Evolutionary conservation across 35 echinoderm and acorn worm genomes (phyloP).

Genomic region (Apostichopus parvimensis): DNA sequence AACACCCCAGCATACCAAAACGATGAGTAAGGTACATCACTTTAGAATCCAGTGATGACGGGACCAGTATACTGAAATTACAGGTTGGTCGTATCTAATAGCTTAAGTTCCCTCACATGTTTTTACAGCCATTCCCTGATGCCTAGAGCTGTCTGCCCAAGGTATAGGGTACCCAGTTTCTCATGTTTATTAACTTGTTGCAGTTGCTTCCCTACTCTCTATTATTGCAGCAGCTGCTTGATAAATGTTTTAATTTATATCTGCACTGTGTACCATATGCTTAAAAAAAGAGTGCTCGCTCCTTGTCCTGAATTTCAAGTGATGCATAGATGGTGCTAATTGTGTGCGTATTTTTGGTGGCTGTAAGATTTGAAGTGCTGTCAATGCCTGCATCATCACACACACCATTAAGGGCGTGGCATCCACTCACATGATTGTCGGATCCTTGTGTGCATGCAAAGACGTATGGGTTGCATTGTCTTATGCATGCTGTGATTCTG

Average conservation of each 20-base stretch:
- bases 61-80: not conserved
- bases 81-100: not conserved
- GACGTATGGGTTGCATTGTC: conserved; percentile 3
- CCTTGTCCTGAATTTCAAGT: conserved; percentile 48
- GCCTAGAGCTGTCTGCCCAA: not conserved
- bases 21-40: not conserved
- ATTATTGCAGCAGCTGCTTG: conserved; percentile 60
- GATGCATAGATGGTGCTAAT: conserved; percentile 51
- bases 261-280: conserved; percentile 55
- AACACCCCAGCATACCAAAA: not conserved
- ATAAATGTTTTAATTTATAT: conserved; percentile 57
- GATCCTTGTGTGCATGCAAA: conserved; percentile 53
- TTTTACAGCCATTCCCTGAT: not conserved
- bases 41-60: not conserved
- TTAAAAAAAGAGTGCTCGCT: conserved; percentile 56
- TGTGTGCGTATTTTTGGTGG: conserved; percentile 63
- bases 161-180: not conserved
- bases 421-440: conserved; percentile 59
- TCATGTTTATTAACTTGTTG: not conserved
- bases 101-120: not conserved
- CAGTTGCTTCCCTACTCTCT: conserved; percentile 25
- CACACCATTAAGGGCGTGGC: conserved; percentile 51
- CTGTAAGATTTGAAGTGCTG: not conserved
- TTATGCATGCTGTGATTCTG: conserved; percentile 1
- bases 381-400: conserved; percentile 25